These are phyloP conservation scores for Arctocebus calabarensis DNA, from an alignment of 2,797 vertebrate genomes.

Conservation along the genomic window DNA sequence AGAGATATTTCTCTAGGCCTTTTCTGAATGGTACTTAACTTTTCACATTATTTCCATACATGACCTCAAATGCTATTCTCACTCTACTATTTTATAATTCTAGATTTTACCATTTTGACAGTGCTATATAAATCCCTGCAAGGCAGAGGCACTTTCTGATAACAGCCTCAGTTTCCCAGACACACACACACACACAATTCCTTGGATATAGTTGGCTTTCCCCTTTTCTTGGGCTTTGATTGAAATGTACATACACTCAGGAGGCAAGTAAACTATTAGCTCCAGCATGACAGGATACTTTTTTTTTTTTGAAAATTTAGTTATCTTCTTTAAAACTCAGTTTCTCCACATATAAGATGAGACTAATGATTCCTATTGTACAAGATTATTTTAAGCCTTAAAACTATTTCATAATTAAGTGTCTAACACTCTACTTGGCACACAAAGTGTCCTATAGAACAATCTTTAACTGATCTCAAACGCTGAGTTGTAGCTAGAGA, in stretches of 20 bases:
- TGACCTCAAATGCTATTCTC: background rate
- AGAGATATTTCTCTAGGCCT: background rate
- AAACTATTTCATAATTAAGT: constrained; percentile 19
- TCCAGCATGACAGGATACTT: background rate
- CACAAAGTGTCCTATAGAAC: background rate
- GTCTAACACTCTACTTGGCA: background rate
- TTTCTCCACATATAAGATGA: constrained; percentile 34
- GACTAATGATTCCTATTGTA: background rate
- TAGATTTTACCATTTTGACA: background rate
- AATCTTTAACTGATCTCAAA: background rate
- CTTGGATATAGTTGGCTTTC: background rate
- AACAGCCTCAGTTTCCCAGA: background rate
- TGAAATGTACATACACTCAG: background rate
- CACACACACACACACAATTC: background rate
- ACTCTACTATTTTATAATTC: constrained; percentile 1
- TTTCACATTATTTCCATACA: constrained; percentile 12
- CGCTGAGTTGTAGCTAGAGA: background rate
- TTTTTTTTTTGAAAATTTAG: background rate
- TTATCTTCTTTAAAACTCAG: background rate
- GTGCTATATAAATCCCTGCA: background rate
- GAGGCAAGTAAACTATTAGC: background rate
- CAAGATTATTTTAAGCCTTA: background rate
- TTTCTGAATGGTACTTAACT: background rate
- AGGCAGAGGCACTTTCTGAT: background rate
- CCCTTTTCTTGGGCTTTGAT: background rate